Evolutionary conservation across 2,113 vertebrate species (phyloP).

Genomic region (Cryptotis parvus): DNA sequence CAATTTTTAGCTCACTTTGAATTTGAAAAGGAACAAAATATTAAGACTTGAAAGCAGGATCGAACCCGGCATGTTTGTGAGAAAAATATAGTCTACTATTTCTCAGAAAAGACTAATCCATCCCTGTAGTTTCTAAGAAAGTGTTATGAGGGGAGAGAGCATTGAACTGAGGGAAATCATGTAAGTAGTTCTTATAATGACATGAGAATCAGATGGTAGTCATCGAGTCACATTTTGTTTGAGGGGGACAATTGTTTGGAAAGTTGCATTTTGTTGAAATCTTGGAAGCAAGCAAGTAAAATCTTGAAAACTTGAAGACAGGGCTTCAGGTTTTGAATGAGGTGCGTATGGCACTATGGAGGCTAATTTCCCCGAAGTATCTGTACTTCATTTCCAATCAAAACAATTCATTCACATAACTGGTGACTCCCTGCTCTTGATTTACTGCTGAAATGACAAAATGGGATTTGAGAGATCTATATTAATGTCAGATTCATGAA

Average conservation of each 20-base stretch:
- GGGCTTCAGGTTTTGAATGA: not conserved
- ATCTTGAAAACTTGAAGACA: too few relatives aligned
- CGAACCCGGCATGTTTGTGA: not conserved
- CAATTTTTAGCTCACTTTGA: not conserved
- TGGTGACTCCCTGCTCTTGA: not conserved
- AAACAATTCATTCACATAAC: constrained; percentile 23
- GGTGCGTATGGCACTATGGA: not conserved
- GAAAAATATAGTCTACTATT: not conserved
- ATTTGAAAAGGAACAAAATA: not conserved
- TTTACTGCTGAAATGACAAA: not conserved
- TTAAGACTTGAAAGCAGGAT: not conserved
- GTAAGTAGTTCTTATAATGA: not conserved
- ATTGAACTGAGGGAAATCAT: not conserved
- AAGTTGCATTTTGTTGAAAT: not conserved
- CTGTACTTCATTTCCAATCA: constrained; percentile 11
- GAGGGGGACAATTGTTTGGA: not conserved
- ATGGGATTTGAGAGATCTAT: not conserved
- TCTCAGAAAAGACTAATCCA: not conserved
- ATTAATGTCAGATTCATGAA: not conserved
- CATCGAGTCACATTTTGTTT: not conserved
- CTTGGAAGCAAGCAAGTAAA: too few relatives aligned
- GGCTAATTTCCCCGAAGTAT: not conserved
- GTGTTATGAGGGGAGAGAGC: not conserved
- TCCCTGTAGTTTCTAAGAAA: not conserved
- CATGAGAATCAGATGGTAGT: not conserved